phyloP scores from a whole-genome alignment of 2,888 invertebrate genomes.

The Eubasilissa splendida region DNA sequence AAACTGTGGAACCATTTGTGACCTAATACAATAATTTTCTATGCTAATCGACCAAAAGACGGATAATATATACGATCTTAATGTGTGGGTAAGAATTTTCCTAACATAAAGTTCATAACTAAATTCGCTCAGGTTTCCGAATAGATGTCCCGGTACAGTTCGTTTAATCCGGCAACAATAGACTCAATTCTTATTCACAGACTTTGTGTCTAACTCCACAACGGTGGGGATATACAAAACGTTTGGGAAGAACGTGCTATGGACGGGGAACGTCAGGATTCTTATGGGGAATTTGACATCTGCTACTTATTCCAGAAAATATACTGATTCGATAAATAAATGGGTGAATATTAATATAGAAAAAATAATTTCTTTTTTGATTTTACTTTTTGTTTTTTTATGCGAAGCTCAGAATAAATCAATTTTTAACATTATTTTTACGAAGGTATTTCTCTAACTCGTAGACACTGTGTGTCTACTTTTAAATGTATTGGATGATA shows the following conservation, averaged over 20 bases:
- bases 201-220: constrained; percentile 5
- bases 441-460: too few relatives aligned
- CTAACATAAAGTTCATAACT: background rate
- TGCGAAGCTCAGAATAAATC: too few relatives aligned
- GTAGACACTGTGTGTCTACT: too few relatives aligned
- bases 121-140: constrained; percentile 13
- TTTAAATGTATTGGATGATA: too few relatives aligned
- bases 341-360: background rate
- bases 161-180: constrained; percentile 38
- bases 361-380: too few relatives aligned
- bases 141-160: constrained; percentile 33
- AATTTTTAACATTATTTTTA: too few relatives aligned
- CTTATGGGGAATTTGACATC: background rate
- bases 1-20: too few relatives aligned
- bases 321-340: background rate
- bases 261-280: background rate
- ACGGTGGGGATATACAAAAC: background rate
- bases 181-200: background rate
- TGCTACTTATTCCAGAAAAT: background rate
- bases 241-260: background rate
- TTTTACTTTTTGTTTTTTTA: too few relatives aligned
- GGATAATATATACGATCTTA: background rate
- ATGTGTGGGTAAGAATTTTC: background rate
- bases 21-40: too few relatives aligned
- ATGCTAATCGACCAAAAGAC: too few relatives aligned